Evolutionary conservation across 2,888 invertebrate species (phyloP).

Genomic region (Salpingus planirostris): DNA sequence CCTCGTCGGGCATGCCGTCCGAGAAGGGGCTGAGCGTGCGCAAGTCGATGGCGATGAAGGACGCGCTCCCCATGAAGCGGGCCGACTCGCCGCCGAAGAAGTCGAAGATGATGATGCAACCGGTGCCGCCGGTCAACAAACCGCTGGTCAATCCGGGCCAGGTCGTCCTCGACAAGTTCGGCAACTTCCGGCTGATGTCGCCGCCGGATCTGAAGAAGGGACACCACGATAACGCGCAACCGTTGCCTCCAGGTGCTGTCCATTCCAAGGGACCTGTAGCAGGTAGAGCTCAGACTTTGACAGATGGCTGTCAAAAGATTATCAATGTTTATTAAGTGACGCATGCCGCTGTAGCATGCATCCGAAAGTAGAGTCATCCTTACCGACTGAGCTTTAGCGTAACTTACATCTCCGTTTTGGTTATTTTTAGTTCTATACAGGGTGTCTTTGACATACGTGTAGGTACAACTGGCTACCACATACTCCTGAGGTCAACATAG

Average conservation of each 20-base stretch:
- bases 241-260: slow-evolving; percentile 43
- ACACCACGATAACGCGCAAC: slow-evolving; percentile 40
- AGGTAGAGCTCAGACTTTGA: slow-evolving; percentile 18
- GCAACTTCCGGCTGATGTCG: slow-evolving; percentile 56
- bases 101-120: slow-evolving; percentile 18
- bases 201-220: slow-evolving; percentile 39
- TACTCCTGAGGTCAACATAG: too few species aligned
- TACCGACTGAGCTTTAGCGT: too few species aligned
- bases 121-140: slow-evolving; percentile 27
- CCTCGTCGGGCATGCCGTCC: not conserved
- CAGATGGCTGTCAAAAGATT: too few species aligned
- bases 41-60: slow-evolving; percentile 55
- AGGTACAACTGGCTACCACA: too few species aligned
- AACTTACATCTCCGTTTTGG: too few species aligned
- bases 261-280: slow-evolving; percentile 18
- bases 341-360: too few species aligned
- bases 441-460: too few species aligned
- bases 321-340: too few species aligned
- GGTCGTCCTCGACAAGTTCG: slow-evolving; percentile 65
- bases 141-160: slow-evolving; percentile 43
- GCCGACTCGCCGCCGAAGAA: slow-evolving; percentile 17
- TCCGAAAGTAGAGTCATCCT: too few species aligned
- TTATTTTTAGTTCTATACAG: too few species aligned
- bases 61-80: slow-evolving; percentile 45
- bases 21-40: slow-evolving; percentile 53